Base-by-base conservation (phyloP, 2,113 vertebrate genomes). In the Lophochroa leadbeateri region DNA sequence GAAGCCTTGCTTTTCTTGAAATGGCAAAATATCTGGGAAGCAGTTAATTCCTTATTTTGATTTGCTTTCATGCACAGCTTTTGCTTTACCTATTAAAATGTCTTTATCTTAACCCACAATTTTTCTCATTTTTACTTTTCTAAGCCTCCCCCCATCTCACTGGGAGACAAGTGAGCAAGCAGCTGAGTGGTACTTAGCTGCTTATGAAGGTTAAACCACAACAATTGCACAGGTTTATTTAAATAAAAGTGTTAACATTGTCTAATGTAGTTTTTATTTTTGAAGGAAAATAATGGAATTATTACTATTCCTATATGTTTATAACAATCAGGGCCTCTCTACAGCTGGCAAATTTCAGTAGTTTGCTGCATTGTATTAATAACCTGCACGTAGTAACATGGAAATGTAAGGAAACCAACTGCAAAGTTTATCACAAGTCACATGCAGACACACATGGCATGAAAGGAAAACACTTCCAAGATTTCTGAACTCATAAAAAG, bases 61-160 rank as follows among this genome's bases (percentile, higher is more conserved):
- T 72, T 81, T 90, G 27, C 11, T 76, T 52, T 3, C 37, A 20
- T 37, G 17, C 3, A 10, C 27, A 57, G 14, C 3, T 76, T 71
- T 84, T 68, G 24, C 28, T 90, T 83, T 43, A 37, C n/a, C 17
- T 58, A 13, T 43, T 87, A 47, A 94, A 72, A 10, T 1, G 2
- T 28, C 13, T 64, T 74, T 39, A 39, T 53, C 35, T 72, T n/a
- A 77, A 8, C 5, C 8, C 13, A 52, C 0, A 0, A 52, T 6
- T 83, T 71, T 71, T 84, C 63, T 87, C 15, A 33, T 9, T 84
- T 70, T 82, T 55, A 24, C 3, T 7, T 6, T 53, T 78, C 35
- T 41, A 11, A 71, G 70, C 13, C 9, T 76, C 28, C 76, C 29
- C 3, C 12, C 6, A 44, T 70, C 44, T 71, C 27, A 31, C 19